Evolutionary conservation across 2,797 vertebrate species (phyloP).

Genomic region (Hapalemur alaotrensis): DNA sequence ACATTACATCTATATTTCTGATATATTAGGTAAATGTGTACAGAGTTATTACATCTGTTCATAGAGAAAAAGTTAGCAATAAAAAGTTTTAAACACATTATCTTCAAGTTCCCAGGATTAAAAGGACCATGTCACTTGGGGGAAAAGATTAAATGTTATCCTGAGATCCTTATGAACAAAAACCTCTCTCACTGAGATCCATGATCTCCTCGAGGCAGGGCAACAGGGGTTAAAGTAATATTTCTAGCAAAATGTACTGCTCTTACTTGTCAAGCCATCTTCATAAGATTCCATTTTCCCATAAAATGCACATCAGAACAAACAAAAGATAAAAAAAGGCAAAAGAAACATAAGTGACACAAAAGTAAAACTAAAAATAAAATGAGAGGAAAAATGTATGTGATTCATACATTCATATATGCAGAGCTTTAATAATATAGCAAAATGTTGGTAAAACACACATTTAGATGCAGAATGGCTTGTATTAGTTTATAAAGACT

Average conservation of each 20-base stretch:
- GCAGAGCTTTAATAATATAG: background rate
- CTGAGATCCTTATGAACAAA: background rate
- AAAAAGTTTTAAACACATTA: conserved; percentile 41
- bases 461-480: background rate
- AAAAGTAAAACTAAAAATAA: background rate
- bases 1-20: conserved; percentile 34
- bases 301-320: background rate
- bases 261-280: background rate
- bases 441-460: background rate
- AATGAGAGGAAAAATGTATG: background rate
- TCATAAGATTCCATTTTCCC: background rate
- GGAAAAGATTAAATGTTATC: background rate
- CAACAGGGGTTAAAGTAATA: background rate
- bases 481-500: background rate
- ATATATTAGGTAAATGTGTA: background rate
- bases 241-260: background rate
- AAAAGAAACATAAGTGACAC: background rate
- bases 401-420: background rate
- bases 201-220: background rate
- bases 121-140: background rate
- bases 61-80: conserved; percentile 1
- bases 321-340: background rate
- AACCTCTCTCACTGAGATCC: background rate
- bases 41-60: background rate
- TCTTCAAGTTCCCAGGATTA: background rate